phyloP scores from a whole-genome alignment of 1,140 invertebrate species.

The Zaprionus ornatus region DNA sequence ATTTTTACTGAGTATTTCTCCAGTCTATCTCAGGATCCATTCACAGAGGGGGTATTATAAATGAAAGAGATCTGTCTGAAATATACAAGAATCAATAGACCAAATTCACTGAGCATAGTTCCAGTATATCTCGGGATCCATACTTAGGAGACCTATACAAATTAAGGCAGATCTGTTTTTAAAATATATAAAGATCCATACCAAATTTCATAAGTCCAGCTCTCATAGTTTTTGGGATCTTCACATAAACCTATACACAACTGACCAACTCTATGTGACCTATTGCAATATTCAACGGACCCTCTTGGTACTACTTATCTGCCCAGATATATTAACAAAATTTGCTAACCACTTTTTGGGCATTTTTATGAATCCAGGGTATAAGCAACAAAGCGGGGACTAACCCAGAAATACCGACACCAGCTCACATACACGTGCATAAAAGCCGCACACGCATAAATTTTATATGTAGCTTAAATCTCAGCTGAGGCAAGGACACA shows the following conservation, averaged over 20 bases:
- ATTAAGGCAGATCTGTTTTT: too few species aligned
- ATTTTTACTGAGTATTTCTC: too few species aligned
- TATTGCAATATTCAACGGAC: not conserved
- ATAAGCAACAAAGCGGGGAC: slow-evolving; percentile 47
- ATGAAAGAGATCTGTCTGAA: not conserved
- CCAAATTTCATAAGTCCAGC: not conserved
- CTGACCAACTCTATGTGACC: not conserved
- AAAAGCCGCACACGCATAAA: slow-evolving; percentile 74
- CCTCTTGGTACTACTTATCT: not conserved
- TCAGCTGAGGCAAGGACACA: slow-evolving; percentile 61
- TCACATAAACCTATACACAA: not conserved
- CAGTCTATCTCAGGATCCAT: too few species aligned
- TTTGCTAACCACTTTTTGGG: not conserved
- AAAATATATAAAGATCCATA: not conserved
- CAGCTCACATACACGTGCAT: slow-evolving; percentile 31
- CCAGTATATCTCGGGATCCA: too few species aligned
- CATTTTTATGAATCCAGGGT: slow-evolving; percentile 30
- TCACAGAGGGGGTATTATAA: too few species aligned
- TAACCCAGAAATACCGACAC: slow-evolving; percentile 31
- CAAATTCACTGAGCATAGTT: not conserved
- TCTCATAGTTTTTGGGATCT: not conserved
- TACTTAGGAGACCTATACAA: not conserved
- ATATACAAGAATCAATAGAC: not conserved
- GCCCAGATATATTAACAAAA: not conserved
- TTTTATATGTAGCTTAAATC: slow-evolving; percentile 80